A percentile compares a stretch with the other conserved stretches of the same genome.
These are phyloP conservation scores for Podilymbus podiceps DNA, from an alignment of 2,113 vertebrate genomes.

Conservation along the genomic window DNA sequence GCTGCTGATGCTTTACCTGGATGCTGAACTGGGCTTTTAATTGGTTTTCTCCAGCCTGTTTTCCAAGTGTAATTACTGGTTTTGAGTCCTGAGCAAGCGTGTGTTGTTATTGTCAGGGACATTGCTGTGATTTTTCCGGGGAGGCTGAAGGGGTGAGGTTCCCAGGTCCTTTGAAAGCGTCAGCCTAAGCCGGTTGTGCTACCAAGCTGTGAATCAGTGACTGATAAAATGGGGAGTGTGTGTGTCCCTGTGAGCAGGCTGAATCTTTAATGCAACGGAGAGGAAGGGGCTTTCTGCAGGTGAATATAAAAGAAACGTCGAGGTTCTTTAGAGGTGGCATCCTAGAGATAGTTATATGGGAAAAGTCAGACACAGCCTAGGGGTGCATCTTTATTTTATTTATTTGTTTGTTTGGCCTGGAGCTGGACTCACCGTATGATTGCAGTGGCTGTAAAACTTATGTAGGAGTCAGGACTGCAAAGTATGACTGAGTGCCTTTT, in stretches of 20 bases:
- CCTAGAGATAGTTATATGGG: conserved; percentile 41
- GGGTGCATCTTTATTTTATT: conserved; percentile 65
- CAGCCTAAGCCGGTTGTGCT: conserved; percentile 2
- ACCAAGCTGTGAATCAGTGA: conserved; percentile 27
- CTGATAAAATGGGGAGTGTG: neutral
- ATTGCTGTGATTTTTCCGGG: conserved; percentile 2
- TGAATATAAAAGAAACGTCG: conserved; percentile 34
- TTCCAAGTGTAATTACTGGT: conserved; percentile 4
- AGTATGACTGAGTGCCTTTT: neutral
- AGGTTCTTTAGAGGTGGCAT: conserved; percentile 52
- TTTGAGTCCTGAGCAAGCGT: neutral
- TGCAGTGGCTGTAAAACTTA: conserved; percentile 50
- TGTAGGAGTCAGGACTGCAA: neutral
- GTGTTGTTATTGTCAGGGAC: conserved; percentile 7
- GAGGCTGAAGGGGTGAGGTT: conserved; percentile 25
- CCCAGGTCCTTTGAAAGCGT: conserved; percentile 33
- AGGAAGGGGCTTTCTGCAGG: conserved; percentile 43
- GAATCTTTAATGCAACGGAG: conserved; percentile 56
- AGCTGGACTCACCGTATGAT: conserved; percentile 31
- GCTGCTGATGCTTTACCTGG: conserved; percentile 7
- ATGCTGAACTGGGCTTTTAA: conserved; percentile 39
- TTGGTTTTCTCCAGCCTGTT: conserved; percentile 15
- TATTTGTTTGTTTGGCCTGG: conserved; percentile 56
- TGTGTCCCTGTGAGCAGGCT: neutral
- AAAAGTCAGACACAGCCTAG: conserved; percentile 61